Base-by-base conservation (phyloP, 2,888 invertebrate species). In the Koerneria pararmatus region DNA sequence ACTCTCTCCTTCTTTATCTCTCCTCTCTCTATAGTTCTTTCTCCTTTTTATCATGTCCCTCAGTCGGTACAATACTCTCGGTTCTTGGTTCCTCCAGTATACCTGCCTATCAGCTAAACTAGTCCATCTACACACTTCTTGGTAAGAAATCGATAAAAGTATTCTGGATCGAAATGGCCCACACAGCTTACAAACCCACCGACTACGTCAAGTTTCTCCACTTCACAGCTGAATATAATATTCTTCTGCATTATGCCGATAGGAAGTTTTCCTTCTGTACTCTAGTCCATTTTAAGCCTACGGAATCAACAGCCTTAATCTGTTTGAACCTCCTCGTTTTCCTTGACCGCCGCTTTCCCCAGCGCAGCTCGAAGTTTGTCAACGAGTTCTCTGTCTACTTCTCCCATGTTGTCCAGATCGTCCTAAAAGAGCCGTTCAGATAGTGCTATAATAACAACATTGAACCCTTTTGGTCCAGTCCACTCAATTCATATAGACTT, bases 311-410 rank as follows among this genome's bases (percentile, higher is more conserved):
- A 11, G n/a, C 11, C 11, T 41, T 15, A 41, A 41, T 11, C 46
- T 11, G n/a, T 15, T 41, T 31, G 61, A 2, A 46, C 62, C 19
- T 65, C 57, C 37, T 66, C 67, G 4, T 68, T 66, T 8, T 67
- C 69, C 32, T 71, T 69, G 3, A 69, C 69, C 1, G 72, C 74
- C 1, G 76, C 74, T 49, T 71, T 68, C 37, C 76, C 76, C 24
- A 76, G 69, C 22, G 76, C 76, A 2, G 62, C 59, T n/a, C 72
- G 70, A 56, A 76, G 60, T 31, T 70, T 69, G 32, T 70, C 71
- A 0, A 76, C 69, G 29, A 76, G 68, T 27, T 72, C 69, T 15
- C 70, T 69, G 64, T 76, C 71, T 15, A 74, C 72, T 31, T 67
- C 61, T 58, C 61, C 67, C 54, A 58, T 53, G 37, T 56, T 54